Evolutionary conservation across 1,140 invertebrate genomes (phyloP), one percentile per base, ranked within the genome.

Genomic region (Achroia grisella): DNA sequence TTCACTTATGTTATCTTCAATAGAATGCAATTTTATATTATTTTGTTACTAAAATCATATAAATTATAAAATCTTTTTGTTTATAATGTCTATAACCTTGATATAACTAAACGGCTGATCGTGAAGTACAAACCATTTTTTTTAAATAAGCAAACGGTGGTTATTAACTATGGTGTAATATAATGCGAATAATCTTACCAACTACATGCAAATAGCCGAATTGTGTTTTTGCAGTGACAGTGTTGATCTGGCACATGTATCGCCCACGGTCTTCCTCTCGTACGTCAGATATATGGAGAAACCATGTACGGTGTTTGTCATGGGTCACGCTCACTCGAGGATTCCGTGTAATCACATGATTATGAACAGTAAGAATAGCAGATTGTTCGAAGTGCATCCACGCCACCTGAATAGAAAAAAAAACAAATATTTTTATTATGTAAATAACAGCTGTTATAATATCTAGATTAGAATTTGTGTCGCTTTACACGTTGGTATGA

Each of bases 221-320:
- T 74, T 96, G 94, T 11, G 95, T 96, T 87, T 96, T 96, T 42
- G 93, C 94, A 17, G 94, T 95, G 52, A 95, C 95, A 0, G 97
- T 97, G 83, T 98, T 98, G 67, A 98, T 95, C 87, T 98, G 97
- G 78, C 97, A 98, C 94, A 97, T 97, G 86, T 98, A 98, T 15
- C 93, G 89, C 27, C 97, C 97, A 55, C 93, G 91, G 86, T 98
- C 97, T 65, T 93, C 93, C 81, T 97, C 93, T 52, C 96, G 92
- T 17, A 97, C 94, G 62, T 96, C 93, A 53, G 91, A 93, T 67
- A 97, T 97, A 87, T 97, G 94, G 62, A 97, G 89, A 80, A 93
- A 94, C 95, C 95, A 97, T 35, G 94, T 96, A 56, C 93, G 89
- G 71, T 95, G 94, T 75, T 91, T 91, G 79, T 95, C 93, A 77